phyloP scores from a whole-genome alignment of 1,140 invertebrate species.

The Apis cerana region DNA sequence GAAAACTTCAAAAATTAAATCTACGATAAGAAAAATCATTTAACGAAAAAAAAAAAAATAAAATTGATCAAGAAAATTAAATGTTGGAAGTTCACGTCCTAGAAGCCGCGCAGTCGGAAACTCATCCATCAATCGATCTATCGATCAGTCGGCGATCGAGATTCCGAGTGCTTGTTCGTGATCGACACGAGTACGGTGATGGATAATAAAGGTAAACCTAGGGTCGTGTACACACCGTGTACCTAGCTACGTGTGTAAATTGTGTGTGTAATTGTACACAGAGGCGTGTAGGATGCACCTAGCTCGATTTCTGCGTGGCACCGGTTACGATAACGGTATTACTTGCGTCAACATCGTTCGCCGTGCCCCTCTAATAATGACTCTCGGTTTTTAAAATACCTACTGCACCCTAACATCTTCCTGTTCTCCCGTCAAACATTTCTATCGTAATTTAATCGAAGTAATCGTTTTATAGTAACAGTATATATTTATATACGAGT shows the following conservation, averaged over 20 bases:
- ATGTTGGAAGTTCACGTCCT: too few relatives aligned
- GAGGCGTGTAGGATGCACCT: slow-evolving; percentile 54
- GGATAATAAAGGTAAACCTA: slow-evolving; percentile 50
- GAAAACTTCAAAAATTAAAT: not conserved
- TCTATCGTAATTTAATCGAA: not conserved
- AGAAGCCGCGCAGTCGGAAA: too few relatives aligned
- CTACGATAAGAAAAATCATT: not conserved
- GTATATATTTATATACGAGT: not conserved
- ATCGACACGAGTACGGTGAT: not conserved
- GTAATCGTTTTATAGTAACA: not conserved
- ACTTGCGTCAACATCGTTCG: slow-evolving; percentile 27
- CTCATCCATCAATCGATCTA: not conserved
- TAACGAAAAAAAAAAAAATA: not conserved
- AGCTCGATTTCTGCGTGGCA: slow-evolving; percentile 53
- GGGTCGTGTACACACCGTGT: slow-evolving; percentile 23
- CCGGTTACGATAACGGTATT: slow-evolving; percentile 42
- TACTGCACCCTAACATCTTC: not conserved
- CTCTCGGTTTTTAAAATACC: slow-evolving; percentile 6
- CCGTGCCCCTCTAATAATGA: slow-evolving; percentile 19
- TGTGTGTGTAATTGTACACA: too few relatives aligned
- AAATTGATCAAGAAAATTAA: too few relatives aligned
- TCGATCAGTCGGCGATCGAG: not conserved
- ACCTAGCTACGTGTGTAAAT: slow-evolving; percentile 32
- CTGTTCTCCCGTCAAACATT: not conserved
- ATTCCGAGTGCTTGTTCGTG: not conserved